Percentiles rank a stretch among this genome's conserved stretches.
Conservation (phyloP, 92 coral and sea anemone species). For the Zoanthus gigantus region DNA sequence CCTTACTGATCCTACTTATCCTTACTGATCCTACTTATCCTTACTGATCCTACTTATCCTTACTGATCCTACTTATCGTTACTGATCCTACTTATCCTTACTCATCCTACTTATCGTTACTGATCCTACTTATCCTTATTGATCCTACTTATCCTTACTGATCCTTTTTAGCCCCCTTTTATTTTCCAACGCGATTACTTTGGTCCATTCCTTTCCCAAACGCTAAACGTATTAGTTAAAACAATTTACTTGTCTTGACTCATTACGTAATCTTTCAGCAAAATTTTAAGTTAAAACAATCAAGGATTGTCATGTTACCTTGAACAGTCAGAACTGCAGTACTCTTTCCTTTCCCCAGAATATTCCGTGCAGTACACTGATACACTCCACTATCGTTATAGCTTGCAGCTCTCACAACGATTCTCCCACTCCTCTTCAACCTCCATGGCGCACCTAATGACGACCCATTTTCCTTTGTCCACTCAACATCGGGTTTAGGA, state of each 20-base stretch:
- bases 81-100: too few species aligned
- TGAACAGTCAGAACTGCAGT: slow-evolving; percentile 4
- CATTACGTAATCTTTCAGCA: neutral
- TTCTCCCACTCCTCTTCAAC: slow-evolving; percentile 22
- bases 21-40: too few species aligned
- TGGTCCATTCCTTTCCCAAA: too few species aligned
- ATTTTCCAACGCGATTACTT: too few species aligned
- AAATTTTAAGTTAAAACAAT: neutral
- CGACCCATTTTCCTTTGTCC: slow-evolving; percentile 54
- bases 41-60: too few species aligned
- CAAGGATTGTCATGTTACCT: neutral
- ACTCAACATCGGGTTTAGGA: slow-evolving; percentile 65
- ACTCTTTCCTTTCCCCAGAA: slow-evolving; percentile 10
- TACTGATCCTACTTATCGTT: too few species aligned
- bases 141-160: too few species aligned
- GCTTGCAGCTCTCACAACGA: slow-evolving; percentile 41
- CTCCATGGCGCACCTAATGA: neutral
- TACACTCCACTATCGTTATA: slow-evolving; percentile 65
- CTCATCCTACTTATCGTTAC: too few species aligned
- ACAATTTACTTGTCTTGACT: neutral
- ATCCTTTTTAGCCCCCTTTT: too few species aligned
- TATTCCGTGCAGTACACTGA: slow-evolving; percentile 66
- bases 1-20: too few species aligned
- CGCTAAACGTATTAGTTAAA: too few species aligned
- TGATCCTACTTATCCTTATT: too few species aligned